These are phyloP conservation scores for Eumaeus atala DNA, from an alignment of 1,140 invertebrate genomes.

Conservation along the genomic window DNA sequence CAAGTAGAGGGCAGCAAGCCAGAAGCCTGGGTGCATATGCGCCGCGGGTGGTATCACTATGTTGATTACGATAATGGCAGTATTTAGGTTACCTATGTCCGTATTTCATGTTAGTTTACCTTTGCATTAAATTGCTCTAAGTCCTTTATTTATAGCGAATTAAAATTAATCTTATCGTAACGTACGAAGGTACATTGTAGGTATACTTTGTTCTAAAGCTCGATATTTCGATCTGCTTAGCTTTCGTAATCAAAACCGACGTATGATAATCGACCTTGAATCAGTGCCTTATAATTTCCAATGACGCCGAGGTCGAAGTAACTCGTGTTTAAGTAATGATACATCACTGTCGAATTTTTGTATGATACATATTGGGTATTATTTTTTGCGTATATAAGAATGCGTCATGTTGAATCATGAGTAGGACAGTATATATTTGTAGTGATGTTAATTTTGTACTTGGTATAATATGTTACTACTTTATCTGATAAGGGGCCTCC, in stretches of 20 bases:
- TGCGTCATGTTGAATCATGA: conserved; percentile 6
- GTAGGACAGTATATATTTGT: background rate
- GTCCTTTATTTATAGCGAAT: too few relatives aligned
- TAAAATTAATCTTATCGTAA: too few relatives aligned
- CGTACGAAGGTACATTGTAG: too few relatives aligned
- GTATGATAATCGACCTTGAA: conserved; percentile 1
- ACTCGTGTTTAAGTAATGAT: conserved; percentile 5
- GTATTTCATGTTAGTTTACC: conserved; percentile 2
- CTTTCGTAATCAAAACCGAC: background rate
- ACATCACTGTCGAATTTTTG: conserved; percentile 8
- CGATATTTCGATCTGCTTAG: background rate
- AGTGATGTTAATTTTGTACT: background rate
- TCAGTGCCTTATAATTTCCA: background rate
- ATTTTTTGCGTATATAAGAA: conserved; percentile 1
- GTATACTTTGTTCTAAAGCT: background rate
- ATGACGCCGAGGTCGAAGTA: conserved; percentile 5
- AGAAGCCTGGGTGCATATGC: conserved; percentile 25
- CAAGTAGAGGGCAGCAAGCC: conserved; percentile 37
- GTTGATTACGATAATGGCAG: conserved; percentile 18
- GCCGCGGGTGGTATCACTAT: conserved; percentile 42
- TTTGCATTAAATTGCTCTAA: background rate
- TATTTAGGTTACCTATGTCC: conserved; percentile 23
- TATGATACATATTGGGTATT: conserved; percentile 9
- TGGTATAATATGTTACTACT: too few relatives aligned
- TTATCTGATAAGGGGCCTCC: too few relatives aligned